Evolutionary conservation across 2,888 invertebrate genomes (phyloP).

Genomic region (Chrysotoxum bicinctum): DNA sequence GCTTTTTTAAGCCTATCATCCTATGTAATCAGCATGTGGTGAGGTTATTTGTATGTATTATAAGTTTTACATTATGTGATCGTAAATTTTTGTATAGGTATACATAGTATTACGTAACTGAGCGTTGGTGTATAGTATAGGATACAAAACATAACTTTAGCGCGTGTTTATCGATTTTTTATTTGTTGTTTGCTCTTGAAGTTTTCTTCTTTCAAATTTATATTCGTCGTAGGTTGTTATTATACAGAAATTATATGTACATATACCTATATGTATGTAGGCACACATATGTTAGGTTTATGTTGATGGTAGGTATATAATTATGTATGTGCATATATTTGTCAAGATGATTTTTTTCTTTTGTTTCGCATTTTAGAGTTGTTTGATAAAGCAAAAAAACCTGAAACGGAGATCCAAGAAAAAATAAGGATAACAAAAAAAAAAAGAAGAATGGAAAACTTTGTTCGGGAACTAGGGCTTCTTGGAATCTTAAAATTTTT

Average conservation of each 20-base stretch:
- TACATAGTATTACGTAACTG: conserved; percentile 8
- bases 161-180: conserved; percentile 39
- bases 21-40: conserved; percentile 59
- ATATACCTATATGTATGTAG: not conserved
- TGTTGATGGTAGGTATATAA: not conserved
- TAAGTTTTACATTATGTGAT: conserved; percentile 9
- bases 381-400: conserved; percentile 12
- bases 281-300: conserved; percentile 13
- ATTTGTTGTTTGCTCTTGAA: conserved; percentile 17
- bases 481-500: conserved; percentile 57
- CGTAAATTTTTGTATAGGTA: not conserved
- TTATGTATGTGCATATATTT: not conserved
- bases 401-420: conserved; percentile 39
- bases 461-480: conserved; percentile 69
- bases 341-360: conserved; percentile 26
- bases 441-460: conserved; percentile 39
- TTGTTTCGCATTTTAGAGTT: conserved; percentile 39
- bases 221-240: not conserved
- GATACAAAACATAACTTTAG: conserved; percentile 10
- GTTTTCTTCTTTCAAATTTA: conserved; percentile 9
- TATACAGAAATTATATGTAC: not conserved
- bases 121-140: conserved; percentile 7
- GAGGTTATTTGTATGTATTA: conserved; percentile 4
- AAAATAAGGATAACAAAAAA: conserved; percentile 15
- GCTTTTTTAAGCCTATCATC: conserved; percentile 60